Conservation (phyloP, 2,113 vertebrate genomes). For the Carassius gibelio region DNA sequence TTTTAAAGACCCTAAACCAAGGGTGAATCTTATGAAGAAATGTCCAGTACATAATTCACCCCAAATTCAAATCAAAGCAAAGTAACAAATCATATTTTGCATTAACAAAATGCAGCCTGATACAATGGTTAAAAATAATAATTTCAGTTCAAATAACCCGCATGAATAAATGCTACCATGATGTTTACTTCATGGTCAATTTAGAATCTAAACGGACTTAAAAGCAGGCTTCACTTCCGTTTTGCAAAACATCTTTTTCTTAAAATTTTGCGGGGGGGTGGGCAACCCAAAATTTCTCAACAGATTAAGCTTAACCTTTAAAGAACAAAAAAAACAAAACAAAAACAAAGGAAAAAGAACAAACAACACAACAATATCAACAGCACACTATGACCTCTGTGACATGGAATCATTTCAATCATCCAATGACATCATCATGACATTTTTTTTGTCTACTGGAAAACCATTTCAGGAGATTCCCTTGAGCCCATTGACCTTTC, state of each 20-base stretch:
- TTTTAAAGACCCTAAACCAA: conserved; percentile 24
- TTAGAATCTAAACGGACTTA: neutral
- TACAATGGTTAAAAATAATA: neutral
- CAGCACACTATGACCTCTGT: neutral
- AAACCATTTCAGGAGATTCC: conserved; percentile 1
- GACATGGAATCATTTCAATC: neutral
- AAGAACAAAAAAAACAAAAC: neutral
- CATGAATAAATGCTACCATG: neutral
- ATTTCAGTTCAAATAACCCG: neutral
- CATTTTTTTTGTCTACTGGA: neutral
- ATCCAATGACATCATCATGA: conserved; percentile 54
- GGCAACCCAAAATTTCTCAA: neutral
- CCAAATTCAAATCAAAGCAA: neutral
- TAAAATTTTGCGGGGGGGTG: neutral
- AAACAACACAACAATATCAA: neutral
- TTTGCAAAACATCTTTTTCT: neutral
- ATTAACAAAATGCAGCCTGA: neutral
- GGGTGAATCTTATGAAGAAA: neutral
- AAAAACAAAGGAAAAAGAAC: neutral
- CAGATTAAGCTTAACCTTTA: neutral
- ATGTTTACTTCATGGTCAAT: neutral
- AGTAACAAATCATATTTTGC: neutral
- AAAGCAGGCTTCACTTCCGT: neutral
- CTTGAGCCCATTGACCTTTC: neutral
- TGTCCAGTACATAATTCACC: neutral